These are phyloP conservation scores for Paradoxurus hermaphroditus DNA, from an alignment of 2,113 vertebrate genomes.

Conservation along the genomic window DNA sequence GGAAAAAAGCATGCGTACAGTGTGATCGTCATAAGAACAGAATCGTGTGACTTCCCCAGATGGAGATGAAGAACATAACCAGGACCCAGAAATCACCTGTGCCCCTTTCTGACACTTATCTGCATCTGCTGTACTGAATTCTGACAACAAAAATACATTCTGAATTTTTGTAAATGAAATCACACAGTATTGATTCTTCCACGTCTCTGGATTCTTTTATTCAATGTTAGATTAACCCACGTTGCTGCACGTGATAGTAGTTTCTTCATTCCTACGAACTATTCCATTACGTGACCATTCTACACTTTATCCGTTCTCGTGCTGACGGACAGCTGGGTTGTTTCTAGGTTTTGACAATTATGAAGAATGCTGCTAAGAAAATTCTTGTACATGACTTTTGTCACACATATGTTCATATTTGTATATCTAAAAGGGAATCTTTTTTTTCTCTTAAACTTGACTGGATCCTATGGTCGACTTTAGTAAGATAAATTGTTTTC, in stretches of 20 bases:
- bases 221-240: background rate
- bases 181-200: background rate
- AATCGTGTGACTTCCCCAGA: background rate
- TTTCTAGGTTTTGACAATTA: background rate
- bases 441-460: background rate
- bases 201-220: background rate
- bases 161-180: background rate
- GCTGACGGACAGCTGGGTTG: background rate
- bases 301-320: background rate
- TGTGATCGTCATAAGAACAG: background rate
- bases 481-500: background rate
- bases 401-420: background rate
- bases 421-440: background rate
- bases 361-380: background rate
- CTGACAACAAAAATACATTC: background rate
- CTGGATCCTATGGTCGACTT: background rate
- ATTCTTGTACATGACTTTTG: background rate
- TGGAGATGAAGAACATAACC: background rate
- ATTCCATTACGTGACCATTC: background rate
- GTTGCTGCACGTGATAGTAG: background rate
- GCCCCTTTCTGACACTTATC: background rate
- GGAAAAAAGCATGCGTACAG: background rate
- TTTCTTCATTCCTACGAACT: background rate
- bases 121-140: background rate
- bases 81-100: background rate